Base-by-base conservation (phyloP, 2,113 vertebrate species). In the Plectropomus leopardus region DNA sequence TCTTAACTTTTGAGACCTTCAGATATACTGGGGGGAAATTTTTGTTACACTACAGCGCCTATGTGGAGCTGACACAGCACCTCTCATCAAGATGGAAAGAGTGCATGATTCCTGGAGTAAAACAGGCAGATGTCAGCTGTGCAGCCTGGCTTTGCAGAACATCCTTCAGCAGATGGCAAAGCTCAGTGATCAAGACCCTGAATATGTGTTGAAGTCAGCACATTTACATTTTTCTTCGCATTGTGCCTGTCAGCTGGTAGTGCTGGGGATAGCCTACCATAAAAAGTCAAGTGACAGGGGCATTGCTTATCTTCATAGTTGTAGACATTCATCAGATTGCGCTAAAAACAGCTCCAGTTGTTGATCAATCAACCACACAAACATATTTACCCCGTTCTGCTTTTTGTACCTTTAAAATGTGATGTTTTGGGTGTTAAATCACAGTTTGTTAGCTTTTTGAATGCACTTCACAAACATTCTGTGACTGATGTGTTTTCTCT, bases 81-180 rank as follows among this genome's bases (percentile, higher is more conserved):
- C 74, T 84, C 80, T 84, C 86, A 84, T 77, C 82, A 61, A 58
- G 59, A 80, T 60, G 50, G 76, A 82, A 74, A 54, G 47, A 68
- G 82, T 16, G 58, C 17, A 24, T 17, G 82, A 78, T 51, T 78
- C 80, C 78, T 61, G 85, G 73, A 72, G 58, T 86, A 64, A 88
- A 88, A 88, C 81, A 55, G 85, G 78, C 84, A 89, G 83, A 83
- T 83, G 84, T 86, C 88, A 83, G 86, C 86, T 70, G 67, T 63
- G 83, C 69, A 67, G 76, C 57, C 64, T 28, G 67, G 58, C 76
- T 87, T 71, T 72, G 34, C 66, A 76, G 54, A 85, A 78, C 82
- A 82, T 83, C 67, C 74, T 76, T 79, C 76, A 85, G 76, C 86
- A 90, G 78, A 79, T 82, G 85, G 88, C 72, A 86, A 75, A 86